Percentiles rank a stretch among this genome's conserved stretches.
Evolutionary conservation across 2,888 invertebrate genomes (phyloP).

Genomic region (Eristalinus sepulchralis): DNA sequence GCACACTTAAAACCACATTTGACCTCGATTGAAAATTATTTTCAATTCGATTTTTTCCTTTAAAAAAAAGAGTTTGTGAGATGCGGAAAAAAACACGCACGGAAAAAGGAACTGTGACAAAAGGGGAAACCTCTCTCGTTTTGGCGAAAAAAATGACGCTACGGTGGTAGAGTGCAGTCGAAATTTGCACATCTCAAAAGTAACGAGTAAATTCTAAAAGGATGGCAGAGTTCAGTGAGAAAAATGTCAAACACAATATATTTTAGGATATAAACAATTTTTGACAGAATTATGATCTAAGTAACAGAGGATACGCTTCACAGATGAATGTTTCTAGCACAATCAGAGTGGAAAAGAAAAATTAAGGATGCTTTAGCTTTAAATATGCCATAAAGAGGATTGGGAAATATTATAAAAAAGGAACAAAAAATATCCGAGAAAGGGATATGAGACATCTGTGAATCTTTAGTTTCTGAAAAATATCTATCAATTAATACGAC

Average conservation of each 20-base stretch:
- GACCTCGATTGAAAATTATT: conserved; percentile 14
- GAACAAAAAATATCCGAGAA: too few species aligned
- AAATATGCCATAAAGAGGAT: too few species aligned
- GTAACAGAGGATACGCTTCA: too few species aligned
- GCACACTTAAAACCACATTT: conserved; percentile 51
- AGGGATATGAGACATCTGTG: too few species aligned
- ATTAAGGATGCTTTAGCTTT: too few species aligned
- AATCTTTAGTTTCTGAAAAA: too few species aligned
- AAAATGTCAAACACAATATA: neutral
- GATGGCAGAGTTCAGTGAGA: conserved; percentile 6
- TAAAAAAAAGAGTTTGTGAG: conserved; percentile 48
- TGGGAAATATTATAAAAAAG: too few species aligned
- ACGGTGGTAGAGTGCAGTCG: conserved; percentile 46
- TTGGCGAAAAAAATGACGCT: conserved; percentile 69
- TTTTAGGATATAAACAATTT: neutral
- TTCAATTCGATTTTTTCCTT: conserved; percentile 24
- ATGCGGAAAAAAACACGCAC: conserved; percentile 48
- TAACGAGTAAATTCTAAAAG: conserved; percentile 1
- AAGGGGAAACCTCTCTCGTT: conserved; percentile 52
- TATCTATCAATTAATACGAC: too few species aligned
- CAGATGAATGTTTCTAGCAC: too few species aligned
- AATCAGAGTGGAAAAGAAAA: too few species aligned
- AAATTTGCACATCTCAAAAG: conserved; percentile 21
- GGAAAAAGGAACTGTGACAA: conserved; percentile 65
- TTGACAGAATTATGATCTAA: too few species aligned